Evolutionary conservation across 1,140 invertebrate species (phyloP), one percentile per base, ranked within the genome.

Genomic region (Neodiprion fabricii): DNA sequence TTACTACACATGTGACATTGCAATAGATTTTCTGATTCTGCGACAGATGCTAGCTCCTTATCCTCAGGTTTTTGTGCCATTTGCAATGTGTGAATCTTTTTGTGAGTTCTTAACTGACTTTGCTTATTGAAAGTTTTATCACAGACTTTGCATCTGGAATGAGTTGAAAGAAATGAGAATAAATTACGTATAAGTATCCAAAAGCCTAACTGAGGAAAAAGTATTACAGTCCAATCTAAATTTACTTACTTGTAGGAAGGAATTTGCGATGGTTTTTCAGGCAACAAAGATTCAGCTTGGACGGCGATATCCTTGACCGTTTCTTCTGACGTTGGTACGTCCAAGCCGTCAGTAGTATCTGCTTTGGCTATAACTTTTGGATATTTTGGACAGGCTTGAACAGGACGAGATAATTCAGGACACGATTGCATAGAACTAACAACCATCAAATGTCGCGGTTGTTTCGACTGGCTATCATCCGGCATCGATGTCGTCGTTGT

Each of bases 91-190:
- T 89, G 90, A 67, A 85, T 89, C 50, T 89, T 79, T 47, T 88
- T 81, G 73, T 91, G 90, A 72, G 88, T 86, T 76, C 91, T 91
- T 49, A 91, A 83, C 77, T 91, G 89, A 61, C 86, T 87, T 49
- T 88, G 87, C 74, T 88, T 90, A 78, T 90, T 90, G 76, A 91
- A 91, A 4, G 83, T 83, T 70, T 87, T 79, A 53, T 85, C 84
- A 78, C 88, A 90, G 74, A 82, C 81, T 28, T 72, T 49, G 81
- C 89, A 90, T 65, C 85, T 85, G 47, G 0, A 14, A 61, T 61
- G 11, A 40, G 28, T 40, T 40, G 3, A 5, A 40, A 40, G 28
- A 40, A 40, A 40, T 40, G 28, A 40, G 28, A 40, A 40, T 40
- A 40, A 40, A 40, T 40, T 40, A 40, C 28, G 9, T 61, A 61